phyloP scores from a whole-genome alignment of 2,797 vertebrate species.

The Smutsia temminckii region DNA sequence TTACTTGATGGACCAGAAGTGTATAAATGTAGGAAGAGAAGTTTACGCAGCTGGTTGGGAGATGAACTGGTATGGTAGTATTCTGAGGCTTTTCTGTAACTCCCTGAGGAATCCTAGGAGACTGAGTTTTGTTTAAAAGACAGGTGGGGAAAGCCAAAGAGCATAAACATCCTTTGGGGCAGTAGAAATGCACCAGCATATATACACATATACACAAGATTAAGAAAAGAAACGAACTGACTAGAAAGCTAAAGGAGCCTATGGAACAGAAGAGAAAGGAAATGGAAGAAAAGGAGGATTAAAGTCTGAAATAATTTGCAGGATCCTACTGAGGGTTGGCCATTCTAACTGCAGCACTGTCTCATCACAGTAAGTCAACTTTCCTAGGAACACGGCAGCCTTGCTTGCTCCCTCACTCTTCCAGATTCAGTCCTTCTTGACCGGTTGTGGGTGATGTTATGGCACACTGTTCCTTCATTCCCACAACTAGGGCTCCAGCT shows the following conservation, averaged over 20 bases:
- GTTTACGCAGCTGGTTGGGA: conserved; percentile 22
- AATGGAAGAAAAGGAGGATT: background rate
- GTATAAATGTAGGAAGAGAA: conserved; percentile 34
- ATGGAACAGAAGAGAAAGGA: background rate
- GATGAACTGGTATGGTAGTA: background rate
- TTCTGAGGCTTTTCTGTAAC: background rate
- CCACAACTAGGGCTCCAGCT: background rate
- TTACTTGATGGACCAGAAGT: background rate
- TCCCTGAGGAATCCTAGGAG: background rate
- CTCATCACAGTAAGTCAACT: background rate
- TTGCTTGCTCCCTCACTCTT: background rate
- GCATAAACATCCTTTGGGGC: background rate
- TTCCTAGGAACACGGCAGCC: background rate
- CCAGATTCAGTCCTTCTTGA: background rate
- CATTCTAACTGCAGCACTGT: background rate
- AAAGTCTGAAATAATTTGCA: background rate
- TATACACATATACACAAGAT: background rate
- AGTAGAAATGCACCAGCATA: background rate
- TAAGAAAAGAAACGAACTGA: background rate
- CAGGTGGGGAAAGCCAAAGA: background rate
- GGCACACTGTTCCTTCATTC: background rate
- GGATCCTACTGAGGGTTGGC: background rate
- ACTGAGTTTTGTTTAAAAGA: conserved; percentile 31
- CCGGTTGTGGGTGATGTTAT: background rate
- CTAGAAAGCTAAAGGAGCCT: background rate